These are phyloP conservation scores for Mechanitis messenoides DNA, from an alignment of 2,888 invertebrate species.

Conservation along the genomic window DNA sequence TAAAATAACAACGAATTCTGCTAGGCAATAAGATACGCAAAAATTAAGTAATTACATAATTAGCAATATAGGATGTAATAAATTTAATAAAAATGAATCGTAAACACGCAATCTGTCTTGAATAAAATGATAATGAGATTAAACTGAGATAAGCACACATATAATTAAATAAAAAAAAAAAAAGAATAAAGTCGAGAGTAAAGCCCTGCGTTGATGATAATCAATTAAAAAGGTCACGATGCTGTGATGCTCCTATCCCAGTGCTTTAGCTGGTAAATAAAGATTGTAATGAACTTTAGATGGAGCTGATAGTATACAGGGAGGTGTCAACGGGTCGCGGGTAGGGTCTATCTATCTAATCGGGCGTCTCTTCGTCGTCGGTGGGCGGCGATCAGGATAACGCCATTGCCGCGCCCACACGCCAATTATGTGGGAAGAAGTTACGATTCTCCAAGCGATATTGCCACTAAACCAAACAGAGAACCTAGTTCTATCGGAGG, in stretches of 20 bases:
- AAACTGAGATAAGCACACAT: no score
- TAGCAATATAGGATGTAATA: no score
- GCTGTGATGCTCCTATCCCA: neutral
- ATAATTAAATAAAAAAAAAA: no score
- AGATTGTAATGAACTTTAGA: slow-evolving; percentile 12
- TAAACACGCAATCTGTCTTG: no score
- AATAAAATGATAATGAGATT: no score
- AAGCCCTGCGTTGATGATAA: no score
- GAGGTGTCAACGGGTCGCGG: slow-evolving; percentile 43
- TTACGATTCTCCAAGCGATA: slow-evolving; percentile 67
- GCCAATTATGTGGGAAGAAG: slow-evolving; percentile 76
- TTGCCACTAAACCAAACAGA: slow-evolving; percentile 57
- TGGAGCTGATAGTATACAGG: slow-evolving; percentile 22
- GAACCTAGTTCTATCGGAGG: slow-evolving; percentile 33
- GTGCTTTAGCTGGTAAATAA: neutral
- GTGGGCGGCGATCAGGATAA: slow-evolving; percentile 73
- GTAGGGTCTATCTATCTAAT: slow-evolving; percentile 63
- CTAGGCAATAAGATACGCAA: no score
- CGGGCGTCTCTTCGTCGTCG: slow-evolving; percentile 65
- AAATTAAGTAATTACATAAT: no score
- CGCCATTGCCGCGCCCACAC: slow-evolving; percentile 68
- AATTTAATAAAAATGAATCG: no score
- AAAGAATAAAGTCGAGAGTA: no score
- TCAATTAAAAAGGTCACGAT: neutral
- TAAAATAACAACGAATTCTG: no score